phyloP scores from a whole-genome alignment of 2,797 vertebrate genomes.

The Sebastes steindachneri region DNA sequence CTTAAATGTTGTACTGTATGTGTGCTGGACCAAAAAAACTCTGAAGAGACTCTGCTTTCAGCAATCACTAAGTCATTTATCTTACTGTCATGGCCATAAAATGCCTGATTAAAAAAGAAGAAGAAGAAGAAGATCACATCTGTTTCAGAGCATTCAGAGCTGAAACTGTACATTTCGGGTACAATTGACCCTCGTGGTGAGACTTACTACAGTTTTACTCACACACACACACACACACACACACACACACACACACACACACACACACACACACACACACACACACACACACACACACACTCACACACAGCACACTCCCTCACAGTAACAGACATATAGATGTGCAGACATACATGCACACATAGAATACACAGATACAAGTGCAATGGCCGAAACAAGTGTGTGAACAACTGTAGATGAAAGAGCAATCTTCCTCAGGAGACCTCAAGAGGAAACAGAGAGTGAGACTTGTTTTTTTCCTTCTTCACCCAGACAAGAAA shows the following conservation, averaged over 20 bases:
- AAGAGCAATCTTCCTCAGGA: slow-evolving; percentile 84
- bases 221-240: not conserved
- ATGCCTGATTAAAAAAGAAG: not conserved
- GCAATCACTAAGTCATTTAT: not conserved
- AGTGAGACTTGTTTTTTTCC: slow-evolving; percentile 79
- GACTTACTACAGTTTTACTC: not conserved
- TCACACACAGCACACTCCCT: slow-evolving; percentile 16
- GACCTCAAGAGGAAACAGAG: slow-evolving; percentile 76
- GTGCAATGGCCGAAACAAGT: slow-evolving; percentile 91
- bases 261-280: slow-evolving; percentile 9
- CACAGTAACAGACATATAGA: slow-evolving; percentile 43
- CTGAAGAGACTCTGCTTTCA: not conserved
- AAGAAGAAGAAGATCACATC: not conserved
- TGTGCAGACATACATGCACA: slow-evolving; percentile 53
- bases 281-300: slow-evolving; percentile 1
- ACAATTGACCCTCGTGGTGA: not conserved
- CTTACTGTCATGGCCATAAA: not conserved
- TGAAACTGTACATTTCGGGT: not conserved
- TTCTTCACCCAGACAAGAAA: slow-evolving; percentile 97
- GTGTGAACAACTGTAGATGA: slow-evolving; percentile 97
- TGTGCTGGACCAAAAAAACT: not conserved
- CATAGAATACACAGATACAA: slow-evolving; percentile 65
- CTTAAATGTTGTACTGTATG: not conserved
- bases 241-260: slow-evolving; percentile 13
- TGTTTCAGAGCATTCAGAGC: slow-evolving; percentile 2